A percentile compares a stretch with the other conserved stretches of the same genome.
Conservation (phyloP, 2,888 invertebrate genomes). For the Watsonalla binaria region DNA sequence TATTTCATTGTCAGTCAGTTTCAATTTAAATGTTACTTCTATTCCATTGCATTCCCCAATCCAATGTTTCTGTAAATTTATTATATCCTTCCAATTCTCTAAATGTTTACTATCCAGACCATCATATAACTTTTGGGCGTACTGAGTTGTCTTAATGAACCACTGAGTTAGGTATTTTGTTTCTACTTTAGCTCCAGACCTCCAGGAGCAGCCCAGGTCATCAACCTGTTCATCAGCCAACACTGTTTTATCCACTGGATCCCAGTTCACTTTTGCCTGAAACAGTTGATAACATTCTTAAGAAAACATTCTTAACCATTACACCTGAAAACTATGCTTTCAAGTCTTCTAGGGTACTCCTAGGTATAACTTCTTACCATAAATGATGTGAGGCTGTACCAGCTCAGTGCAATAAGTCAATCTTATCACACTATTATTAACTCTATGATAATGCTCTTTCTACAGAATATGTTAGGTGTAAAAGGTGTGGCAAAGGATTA, state of each 20-base stretch:
- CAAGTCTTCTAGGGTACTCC: too few relatives aligned
- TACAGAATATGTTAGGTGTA: too few relatives aligned
- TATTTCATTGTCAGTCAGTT: constrained; percentile 35
- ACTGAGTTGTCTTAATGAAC: constrained; percentile 94
- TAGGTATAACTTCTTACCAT: too few relatives aligned
- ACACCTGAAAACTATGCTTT: too few relatives aligned
- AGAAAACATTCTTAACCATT: too few relatives aligned
- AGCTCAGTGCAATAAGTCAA: too few relatives aligned
- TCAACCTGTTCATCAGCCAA: constrained; percentile 99
- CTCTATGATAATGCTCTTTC: too few relatives aligned
- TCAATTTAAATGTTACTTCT: constrained; percentile 81
- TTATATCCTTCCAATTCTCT: constrained; percentile 91
- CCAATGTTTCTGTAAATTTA: constrained; percentile 92
- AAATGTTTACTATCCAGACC: constrained; percentile 84
- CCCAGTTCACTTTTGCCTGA: constrained; percentile 96
- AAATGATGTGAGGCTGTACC: too few relatives aligned
- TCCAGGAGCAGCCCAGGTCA: constrained; percentile 93
- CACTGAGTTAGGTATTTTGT: constrained; percentile 94
- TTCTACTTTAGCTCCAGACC: constrained; percentile 96
- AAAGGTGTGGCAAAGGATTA: constrained; percentile 1
- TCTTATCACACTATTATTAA: too few relatives aligned
- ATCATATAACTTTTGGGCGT: constrained; percentile 84
- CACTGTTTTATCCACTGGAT: constrained; percentile 98
- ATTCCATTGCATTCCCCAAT: constrained; percentile 92
- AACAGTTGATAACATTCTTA: constrained; percentile 16